Percentiles rank a stretch among this genome's conserved stretches.
These are phyloP conservation scores for Hydrocynus forskahlii DNA, from an alignment of 2,797 vertebrate genomes.

Conservation along the genomic window DNA sequence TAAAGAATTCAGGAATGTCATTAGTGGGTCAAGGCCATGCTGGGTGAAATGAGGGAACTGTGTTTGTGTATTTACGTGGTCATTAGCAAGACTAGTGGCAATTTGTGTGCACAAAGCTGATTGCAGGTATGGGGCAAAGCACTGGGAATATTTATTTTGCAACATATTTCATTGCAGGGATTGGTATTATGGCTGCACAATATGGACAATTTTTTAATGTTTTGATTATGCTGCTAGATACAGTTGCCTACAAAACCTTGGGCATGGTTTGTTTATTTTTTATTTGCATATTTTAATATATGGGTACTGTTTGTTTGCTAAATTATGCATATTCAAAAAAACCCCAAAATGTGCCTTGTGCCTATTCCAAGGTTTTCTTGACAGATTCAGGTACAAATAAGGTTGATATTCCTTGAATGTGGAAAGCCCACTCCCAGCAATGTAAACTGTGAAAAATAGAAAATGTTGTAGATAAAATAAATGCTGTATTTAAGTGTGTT, in stretches of 20 bases:
- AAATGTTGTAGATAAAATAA: too few species aligned
- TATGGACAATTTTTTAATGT: background rate
- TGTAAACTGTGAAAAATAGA: too few species aligned
- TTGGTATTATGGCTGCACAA: background rate
- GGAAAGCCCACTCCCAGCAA: too few species aligned
- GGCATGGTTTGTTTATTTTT: too few species aligned
- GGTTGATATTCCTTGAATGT: too few species aligned
- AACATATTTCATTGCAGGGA: background rate
- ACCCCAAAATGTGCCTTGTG: too few species aligned
- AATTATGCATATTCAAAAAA: too few species aligned
- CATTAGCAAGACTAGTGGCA: background rate
- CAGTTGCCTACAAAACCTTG: background rate
- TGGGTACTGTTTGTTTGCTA: too few species aligned
- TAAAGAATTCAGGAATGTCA: conserved; percentile 30
- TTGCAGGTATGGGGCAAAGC: background rate
- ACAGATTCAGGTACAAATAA: too few species aligned
- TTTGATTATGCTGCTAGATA: background rate
- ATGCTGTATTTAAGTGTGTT: too few species aligned
- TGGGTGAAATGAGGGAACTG: conserved; percentile 22
- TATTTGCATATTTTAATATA: too few species aligned
- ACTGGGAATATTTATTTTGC: conserved; percentile 1
- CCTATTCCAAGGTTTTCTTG: too few species aligned
- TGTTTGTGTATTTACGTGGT: background rate
- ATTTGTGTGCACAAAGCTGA: conserved; percentile 1
- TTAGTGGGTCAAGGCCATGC: background rate